phyloP scores from a whole-genome alignment of 2,888 invertebrate species.

The Conops quadrifasciatus region DNA sequence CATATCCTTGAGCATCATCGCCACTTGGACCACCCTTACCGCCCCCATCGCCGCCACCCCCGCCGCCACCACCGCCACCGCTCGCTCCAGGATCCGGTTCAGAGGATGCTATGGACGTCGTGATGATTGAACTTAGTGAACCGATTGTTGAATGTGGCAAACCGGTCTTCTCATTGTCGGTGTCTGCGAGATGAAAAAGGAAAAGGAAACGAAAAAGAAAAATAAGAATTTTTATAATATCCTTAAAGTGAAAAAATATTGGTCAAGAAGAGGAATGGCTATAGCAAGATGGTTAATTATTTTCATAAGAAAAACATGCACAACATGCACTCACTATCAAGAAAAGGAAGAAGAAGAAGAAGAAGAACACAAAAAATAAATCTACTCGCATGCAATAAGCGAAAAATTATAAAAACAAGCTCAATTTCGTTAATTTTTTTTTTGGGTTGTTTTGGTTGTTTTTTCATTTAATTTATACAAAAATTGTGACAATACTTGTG shows the following conservation, averaged over 20 bases:
- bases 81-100: conserved; percentile 67
- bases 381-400: no score
- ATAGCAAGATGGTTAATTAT: not conserved
- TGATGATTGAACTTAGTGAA: conserved; percentile 68
- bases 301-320: not conserved
- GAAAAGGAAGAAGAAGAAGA: not conserved
- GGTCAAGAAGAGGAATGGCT: not conserved
- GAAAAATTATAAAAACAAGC: no score
- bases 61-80: conserved; percentile 50
- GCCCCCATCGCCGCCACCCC: conserved; percentile 56
- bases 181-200: conserved; percentile 50
- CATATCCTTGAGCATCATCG: conserved; percentile 41
- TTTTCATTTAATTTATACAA: conserved; percentile 18
- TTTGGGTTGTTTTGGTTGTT: not conserved
- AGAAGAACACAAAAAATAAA: no score
- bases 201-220: not conserved
- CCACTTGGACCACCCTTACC: conserved; percentile 44
- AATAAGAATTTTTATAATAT: not conserved
- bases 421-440: no score
- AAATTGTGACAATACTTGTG: no score
- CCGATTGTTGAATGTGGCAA: conserved; percentile 66
- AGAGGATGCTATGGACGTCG: conserved; percentile 68
- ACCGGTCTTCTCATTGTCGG: conserved; percentile 66
- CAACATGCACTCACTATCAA: not conserved
- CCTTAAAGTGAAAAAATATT: not conserved